phyloP scores from a whole-genome alignment of 2,113 vertebrate genomes.

The Hirundichthys speculiger region DNA sequence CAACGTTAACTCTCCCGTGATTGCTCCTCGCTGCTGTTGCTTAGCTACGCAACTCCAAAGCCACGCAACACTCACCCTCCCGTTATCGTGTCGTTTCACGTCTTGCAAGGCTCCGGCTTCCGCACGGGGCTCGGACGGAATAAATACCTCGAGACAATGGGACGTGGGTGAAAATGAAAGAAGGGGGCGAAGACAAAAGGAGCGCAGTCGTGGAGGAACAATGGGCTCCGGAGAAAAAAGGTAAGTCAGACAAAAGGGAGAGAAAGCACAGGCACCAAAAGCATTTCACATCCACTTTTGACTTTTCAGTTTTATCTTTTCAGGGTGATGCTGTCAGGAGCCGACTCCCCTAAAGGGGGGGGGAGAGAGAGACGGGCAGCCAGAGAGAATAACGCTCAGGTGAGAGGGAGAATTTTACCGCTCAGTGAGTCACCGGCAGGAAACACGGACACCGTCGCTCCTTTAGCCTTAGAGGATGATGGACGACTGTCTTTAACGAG shows the following conservation, averaged over 20 bases:
- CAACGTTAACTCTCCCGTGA: neutral
- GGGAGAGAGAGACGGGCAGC: constrained; percentile 8
- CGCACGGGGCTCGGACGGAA: constrained; percentile 2
- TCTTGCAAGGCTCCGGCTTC: constrained; percentile 6
- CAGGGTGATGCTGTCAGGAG: constrained; percentile 53
- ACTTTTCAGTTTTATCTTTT: constrained; percentile 53
- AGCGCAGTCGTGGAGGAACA: constrained; percentile 15
- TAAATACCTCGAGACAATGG: constrained; percentile 15
- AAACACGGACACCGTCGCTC: constrained; percentile 17
- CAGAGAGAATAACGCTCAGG: constrained; percentile 39
- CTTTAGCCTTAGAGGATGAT: constrained; percentile 48
- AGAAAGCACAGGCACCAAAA: constrained; percentile 35
- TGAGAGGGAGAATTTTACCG: constrained; percentile 39
- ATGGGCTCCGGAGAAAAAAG: constrained; percentile 11
- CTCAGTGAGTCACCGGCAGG: constrained; percentile 53
- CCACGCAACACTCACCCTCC: neutral
- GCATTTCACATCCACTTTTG: constrained; percentile 58
- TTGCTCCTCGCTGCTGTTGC: neutral
- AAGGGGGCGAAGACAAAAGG: constrained; percentile 33
- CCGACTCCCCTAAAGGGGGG: constrained; percentile 47
- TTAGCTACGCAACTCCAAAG: neutral
- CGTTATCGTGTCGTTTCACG: neutral
- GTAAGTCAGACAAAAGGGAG: constrained; percentile 37
- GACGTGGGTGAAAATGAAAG: constrained; percentile 35
- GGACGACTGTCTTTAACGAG: constrained; percentile 39